A percentile compares a stretch with the other conserved stretches of the same genome.
phyloP scores from a whole-genome alignment of 1,140 invertebrate genomes.

The Zophobas atratus region DNA sequence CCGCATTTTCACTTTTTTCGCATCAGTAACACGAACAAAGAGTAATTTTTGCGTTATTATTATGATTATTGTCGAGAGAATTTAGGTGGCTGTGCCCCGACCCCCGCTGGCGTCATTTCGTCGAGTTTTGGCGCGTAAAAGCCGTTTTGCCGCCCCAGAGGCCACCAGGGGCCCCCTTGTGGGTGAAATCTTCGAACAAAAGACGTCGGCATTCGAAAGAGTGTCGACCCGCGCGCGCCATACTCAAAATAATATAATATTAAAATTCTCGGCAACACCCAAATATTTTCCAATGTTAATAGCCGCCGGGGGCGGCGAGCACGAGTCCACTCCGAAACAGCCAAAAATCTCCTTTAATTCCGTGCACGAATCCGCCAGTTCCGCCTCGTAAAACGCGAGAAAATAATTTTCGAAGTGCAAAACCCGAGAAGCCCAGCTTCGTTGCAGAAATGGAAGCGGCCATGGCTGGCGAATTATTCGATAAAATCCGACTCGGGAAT shows the following conservation, averaged over 20 bases:
- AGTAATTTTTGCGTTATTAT: too few species aligned
- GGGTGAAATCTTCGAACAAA: neutral
- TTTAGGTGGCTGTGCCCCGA: too few species aligned
- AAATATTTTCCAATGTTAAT: constrained; percentile 60
- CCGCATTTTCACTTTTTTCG: too few species aligned
- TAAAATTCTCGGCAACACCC: constrained; percentile 63
- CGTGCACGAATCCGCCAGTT: constrained; percentile 8
- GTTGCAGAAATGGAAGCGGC: constrained; percentile 56
- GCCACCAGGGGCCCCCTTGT: neutral
- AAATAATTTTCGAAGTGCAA: constrained; percentile 62
- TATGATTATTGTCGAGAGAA: too few species aligned
- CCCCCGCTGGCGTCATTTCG: neutral
- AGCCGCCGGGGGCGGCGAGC: constrained; percentile 7
- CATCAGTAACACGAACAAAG: too few species aligned
- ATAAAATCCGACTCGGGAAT: constrained; percentile 52
- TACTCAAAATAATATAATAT: constrained; percentile 65
- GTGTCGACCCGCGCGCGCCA: constrained; percentile 61
- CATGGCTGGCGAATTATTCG: constrained; percentile 56
- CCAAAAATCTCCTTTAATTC: constrained; percentile 50
- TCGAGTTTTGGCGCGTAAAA: neutral
- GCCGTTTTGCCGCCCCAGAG: too few species aligned
- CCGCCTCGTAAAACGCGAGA: constrained; percentile 43
- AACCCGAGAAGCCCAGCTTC: constrained; percentile 3
- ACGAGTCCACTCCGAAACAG: constrained; percentile 45
- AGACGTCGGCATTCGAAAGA: constrained; percentile 47